Conservation (phyloP, 2,888 invertebrate genomes). For the Microplitis deprimator region DNA sequence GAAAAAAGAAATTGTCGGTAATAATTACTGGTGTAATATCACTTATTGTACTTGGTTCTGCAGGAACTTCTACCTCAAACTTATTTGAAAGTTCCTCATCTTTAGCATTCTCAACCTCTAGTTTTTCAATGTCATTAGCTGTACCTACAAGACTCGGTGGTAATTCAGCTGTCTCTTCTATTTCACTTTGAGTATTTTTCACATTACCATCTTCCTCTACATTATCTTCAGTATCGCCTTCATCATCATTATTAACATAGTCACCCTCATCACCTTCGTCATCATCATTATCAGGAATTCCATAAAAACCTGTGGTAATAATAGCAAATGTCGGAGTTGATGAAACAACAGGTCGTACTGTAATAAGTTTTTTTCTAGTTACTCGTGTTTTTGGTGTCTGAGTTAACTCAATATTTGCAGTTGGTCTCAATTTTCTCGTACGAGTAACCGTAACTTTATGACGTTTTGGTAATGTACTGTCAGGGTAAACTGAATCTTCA, state of each 20-base stretch:
- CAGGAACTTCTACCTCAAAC: conserved; percentile 39
- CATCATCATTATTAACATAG: conserved; percentile 45
- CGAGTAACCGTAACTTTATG: conserved; percentile 68
- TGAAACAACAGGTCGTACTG: conserved; percentile 60
- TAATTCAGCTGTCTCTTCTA: conserved; percentile 44
- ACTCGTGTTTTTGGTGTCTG: conserved; percentile 53
- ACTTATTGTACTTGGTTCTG: conserved; percentile 43
- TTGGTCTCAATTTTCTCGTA: conserved; percentile 62
- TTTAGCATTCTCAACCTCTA: conserved; percentile 38
- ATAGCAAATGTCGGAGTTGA: conserved; percentile 65
- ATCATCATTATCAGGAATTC: conserved; percentile 56
- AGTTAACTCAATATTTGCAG: conserved; percentile 44
- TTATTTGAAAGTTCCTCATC: conserved; percentile 36
- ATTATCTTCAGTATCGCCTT: conserved; percentile 52
- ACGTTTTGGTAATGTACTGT: conserved; percentile 37
- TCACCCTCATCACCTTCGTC: conserved; percentile 55
- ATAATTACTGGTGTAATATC: conserved; percentile 63
- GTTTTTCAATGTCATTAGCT: conserved; percentile 57
- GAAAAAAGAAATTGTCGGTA: conserved; percentile 68
- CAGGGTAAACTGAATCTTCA: conserved; percentile 29
- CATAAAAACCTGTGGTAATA: conserved; percentile 68
- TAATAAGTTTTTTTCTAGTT: conserved; percentile 65
- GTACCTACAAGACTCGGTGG: conserved; percentile 59
- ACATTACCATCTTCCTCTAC: conserved; percentile 41
- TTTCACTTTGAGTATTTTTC: conserved; percentile 40